Conservation (phyloP, 2,888 invertebrate genomes). For the Odontocolon sp. region DNA sequence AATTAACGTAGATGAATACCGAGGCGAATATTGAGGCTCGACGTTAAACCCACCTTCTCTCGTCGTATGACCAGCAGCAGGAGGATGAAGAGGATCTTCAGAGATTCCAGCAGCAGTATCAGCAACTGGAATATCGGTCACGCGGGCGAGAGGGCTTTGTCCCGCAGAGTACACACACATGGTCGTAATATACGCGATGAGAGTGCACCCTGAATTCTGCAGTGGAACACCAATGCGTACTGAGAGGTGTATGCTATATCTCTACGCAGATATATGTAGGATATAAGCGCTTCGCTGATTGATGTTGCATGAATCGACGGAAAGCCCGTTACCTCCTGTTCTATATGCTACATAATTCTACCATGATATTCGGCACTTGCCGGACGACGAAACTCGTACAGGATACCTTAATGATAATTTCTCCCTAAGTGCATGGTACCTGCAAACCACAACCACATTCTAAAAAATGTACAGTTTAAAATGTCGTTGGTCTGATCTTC, state of each 20-base stretch:
- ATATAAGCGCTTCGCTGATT: no score
- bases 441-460: no score
- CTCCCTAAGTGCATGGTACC: no score
- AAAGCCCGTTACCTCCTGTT: no score
- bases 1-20: conserved; percentile 1
- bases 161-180: neutral
- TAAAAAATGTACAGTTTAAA: no score
- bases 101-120: conserved; percentile 1
- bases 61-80: neutral
- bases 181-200: neutral
- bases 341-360: no score
- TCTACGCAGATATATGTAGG: no score
- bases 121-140: conserved; percentile 1
- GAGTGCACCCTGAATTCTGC: neutral
- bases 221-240: neutral
- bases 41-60: neutral
- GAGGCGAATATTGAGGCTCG: neutral
- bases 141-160: neutral
- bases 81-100: neutral
- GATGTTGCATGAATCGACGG: neutral
- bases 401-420: no score
- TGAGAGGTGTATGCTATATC: neutral
- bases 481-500: no score
- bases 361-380: no score
- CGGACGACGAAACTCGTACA: no score